Evolutionary conservation across 2,113 vertebrate genomes (phyloP).

Genomic region (Bubo scandiacus): DNA sequence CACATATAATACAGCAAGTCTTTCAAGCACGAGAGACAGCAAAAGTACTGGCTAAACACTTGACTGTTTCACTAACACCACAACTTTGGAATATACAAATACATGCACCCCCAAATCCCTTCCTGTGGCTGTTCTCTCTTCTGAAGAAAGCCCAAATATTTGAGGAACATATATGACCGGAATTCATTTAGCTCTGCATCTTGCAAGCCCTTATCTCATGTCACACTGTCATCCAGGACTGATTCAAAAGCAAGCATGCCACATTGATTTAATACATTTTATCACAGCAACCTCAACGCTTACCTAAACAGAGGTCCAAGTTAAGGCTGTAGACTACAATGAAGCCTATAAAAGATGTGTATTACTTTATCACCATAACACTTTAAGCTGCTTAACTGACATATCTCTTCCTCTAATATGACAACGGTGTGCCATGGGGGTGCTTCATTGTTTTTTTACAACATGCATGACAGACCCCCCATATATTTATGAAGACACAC

Average conservation of each 20-base stretch:
- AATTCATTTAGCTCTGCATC: background rate
- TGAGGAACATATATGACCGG: background rate
- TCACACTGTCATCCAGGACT: background rate
- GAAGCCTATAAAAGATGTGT: background rate
- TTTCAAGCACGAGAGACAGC: background rate
- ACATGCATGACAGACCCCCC: accelerated
- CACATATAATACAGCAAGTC: background rate
- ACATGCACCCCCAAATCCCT: accelerated
- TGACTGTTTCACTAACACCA: background rate
- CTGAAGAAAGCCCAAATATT: background rate
- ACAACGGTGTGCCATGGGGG: background rate
- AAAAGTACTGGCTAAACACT: background rate
- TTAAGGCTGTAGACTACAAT: background rate
- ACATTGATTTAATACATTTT: background rate
- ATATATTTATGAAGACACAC: background rate
- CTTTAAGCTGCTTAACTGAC: background rate
- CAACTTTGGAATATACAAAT: background rate
- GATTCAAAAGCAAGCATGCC: background rate
- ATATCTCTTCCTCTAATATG: background rate
- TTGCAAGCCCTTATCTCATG: background rate
- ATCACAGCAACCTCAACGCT: accelerated
- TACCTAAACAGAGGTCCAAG: background rate
- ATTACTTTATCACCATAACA: background rate
- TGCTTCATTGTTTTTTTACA: background rate
- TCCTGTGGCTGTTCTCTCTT: background rate